Evolutionary conservation across 2,113 vertebrate species (phyloP), one percentile per base, ranked within the genome.

Genomic region (Turdus rufiventris): DNA sequence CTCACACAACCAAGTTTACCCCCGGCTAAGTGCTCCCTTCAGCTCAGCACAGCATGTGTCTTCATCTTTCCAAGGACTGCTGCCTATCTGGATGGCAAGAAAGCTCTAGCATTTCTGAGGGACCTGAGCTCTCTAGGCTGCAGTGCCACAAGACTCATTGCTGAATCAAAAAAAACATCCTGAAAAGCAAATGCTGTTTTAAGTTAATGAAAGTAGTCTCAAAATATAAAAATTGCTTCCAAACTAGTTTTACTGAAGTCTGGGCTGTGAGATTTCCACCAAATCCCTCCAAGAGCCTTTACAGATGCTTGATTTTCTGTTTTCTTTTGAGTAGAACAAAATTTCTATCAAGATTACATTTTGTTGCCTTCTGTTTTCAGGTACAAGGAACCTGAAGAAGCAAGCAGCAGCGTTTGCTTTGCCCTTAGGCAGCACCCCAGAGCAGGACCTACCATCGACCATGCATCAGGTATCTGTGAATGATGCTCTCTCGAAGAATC

Each of bases 391-490:
- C 2, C 23, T 13, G 9, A 63, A 68, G 2, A 75, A 60, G 70
- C 0, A 0, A 72, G 3, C 48, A 72, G 31, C 51, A 75, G 43
- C 4, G 1, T 31, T 47, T 28, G 19, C 8, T 90, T 24, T 80
- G 50, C 36, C 26, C 4, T 34, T 2, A 29, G 5, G 36, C 28
- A 61, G 48, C 34, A 11, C 15, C 8, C 34, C 45, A 25, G 29
- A 9, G 54, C 42, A 14, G 19, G 10, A 97, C 99, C 47, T 98
- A 99, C 99, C 99, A 99, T 97, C 98, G 98, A 14, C 99, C 99
- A 10, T 81, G 98, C 98, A 99, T 99, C 91, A 99, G 96, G 96
- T 98, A 98, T 89, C 98, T 98, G 96, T 99, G 99, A 85, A 99
- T 98, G 62, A 98, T 88, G 81, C 99, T 98, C 73, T 99, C 98